Evolutionary conservation across 2,113 vertebrate species (phyloP).

Genomic region (Epinephelus moara): DNA sequence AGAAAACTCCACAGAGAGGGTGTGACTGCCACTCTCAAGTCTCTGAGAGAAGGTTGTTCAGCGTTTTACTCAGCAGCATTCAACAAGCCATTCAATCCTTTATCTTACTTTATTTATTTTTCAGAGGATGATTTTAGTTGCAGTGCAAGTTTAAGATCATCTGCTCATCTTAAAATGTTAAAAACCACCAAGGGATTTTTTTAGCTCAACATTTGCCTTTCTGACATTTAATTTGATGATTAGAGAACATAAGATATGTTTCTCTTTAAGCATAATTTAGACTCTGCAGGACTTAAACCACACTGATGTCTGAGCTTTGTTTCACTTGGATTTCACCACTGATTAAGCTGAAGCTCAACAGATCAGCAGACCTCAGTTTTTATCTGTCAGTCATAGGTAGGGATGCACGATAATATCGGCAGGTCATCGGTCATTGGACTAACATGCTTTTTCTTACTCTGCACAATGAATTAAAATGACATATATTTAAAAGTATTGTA

Average conservation of each 20-base stretch:
- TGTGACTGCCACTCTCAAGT: background rate
- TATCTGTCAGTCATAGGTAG: background rate
- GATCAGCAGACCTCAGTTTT: background rate
- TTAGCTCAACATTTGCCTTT: background rate
- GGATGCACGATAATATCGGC: too few relatives aligned
- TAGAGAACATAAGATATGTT: background rate
- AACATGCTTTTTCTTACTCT: too few relatives aligned
- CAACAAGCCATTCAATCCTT: constrained; percentile 4
- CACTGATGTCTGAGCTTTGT: background rate
- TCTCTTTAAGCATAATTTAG: background rate
- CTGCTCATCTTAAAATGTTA: background rate
- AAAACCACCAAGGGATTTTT: background rate
- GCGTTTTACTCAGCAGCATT: background rate
- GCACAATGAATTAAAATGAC: too few relatives aligned
- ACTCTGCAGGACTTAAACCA: background rate
- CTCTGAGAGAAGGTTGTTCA: constrained; percentile 1
- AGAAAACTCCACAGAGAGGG: constrained; percentile 8
- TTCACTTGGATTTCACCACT: background rate
- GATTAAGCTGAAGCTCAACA: background rate
- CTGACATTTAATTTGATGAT: constrained; percentile 3
- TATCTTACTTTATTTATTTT: background rate
- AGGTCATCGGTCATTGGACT: too few relatives aligned
- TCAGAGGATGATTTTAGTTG: background rate
- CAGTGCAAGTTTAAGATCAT: background rate
- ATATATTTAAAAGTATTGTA: too few relatives aligned